Conservation (phyloP, 2,797 vertebrate genomes). For the Artibeus lituratus region DNA sequence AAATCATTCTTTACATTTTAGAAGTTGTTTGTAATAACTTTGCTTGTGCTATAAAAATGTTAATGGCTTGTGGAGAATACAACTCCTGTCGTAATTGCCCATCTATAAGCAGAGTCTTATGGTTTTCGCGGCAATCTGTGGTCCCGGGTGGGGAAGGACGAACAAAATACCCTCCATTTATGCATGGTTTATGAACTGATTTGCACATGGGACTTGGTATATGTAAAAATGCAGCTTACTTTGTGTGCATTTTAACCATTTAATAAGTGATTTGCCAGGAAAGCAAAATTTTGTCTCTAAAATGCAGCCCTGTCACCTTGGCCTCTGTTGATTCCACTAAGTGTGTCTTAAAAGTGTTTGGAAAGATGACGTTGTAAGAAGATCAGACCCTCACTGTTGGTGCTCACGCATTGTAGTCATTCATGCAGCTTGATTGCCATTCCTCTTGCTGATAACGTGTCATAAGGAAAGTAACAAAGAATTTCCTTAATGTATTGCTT, state of each 20-base stretch:
- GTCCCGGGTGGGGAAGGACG: conserved; percentile 59
- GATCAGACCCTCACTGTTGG: conserved; percentile 26
- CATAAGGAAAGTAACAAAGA: conserved; percentile 59
- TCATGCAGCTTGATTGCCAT: conserved; percentile 46
- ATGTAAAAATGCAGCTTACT: conserved; percentile 61
- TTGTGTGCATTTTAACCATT: conserved; percentile 45
- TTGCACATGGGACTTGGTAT: conserved; percentile 55
- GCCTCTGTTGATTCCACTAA: neutral
- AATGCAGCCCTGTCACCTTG: neutral
- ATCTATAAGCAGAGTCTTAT: conserved; percentile 50
- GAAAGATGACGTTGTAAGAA: conserved; percentile 38
- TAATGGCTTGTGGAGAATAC: conserved; percentile 66
- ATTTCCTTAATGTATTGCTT: conserved; percentile 66
- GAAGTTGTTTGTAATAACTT: conserved; percentile 67
- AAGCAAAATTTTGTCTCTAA: conserved; percentile 58
- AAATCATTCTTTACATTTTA: conserved; percentile 68
- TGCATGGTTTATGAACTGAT: conserved; percentile 60
- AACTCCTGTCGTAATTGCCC: conserved; percentile 58
- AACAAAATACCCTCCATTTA: conserved; percentile 71
- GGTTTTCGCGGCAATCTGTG: conserved; percentile 56
- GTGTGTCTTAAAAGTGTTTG: conserved; percentile 38
- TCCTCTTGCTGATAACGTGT: conserved; percentile 59
- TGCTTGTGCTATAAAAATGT: conserved; percentile 66
- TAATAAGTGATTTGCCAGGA: conserved; percentile 54
- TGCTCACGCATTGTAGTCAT: conserved; percentile 30